Conservation (phyloP, 1,140 invertebrate species). For the Scaptomyza montana region DNA sequence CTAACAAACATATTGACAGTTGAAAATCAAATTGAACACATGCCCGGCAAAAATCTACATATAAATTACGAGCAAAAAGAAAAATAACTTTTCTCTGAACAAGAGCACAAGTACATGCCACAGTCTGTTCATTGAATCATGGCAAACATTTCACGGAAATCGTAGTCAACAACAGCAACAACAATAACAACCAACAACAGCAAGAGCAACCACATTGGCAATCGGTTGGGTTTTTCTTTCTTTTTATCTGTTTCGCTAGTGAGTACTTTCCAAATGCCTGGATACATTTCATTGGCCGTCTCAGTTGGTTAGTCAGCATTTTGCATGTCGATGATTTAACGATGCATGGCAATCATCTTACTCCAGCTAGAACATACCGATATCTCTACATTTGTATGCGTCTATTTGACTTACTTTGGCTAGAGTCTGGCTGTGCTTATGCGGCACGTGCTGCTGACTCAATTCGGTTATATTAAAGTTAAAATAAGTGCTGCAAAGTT, state of each 20-base stretch:
- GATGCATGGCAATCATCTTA: constrained; percentile 31
- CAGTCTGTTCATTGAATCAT: constrained; percentile 75
- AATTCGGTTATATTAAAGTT: constrained; percentile 13
- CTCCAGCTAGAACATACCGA: constrained; percentile 48
- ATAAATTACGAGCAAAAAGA: constrained; percentile 62
- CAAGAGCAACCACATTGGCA: constrained; percentile 24
- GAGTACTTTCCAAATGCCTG: constrained; percentile 63
- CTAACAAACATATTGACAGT: constrained; percentile 65
- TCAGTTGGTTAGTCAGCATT: constrained; percentile 61
- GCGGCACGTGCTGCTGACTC: constrained; percentile 49
- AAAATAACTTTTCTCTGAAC: constrained; percentile 19
- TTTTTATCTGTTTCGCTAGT: neutral
- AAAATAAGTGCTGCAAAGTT: neutral
- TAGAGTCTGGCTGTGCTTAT: neutral
- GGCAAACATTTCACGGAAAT: constrained; percentile 74
- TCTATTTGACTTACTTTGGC: constrained; percentile 13
- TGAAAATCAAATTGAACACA: constrained; percentile 74
- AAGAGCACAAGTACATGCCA: constrained; percentile 31
- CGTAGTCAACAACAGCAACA: constrained; percentile 48
- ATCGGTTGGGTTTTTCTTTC: constrained; percentile 6
- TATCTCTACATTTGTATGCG: too few species aligned
- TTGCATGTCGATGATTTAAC: constrained; percentile 49
- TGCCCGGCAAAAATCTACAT: constrained; percentile 61
- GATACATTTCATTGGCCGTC: constrained; percentile 62
- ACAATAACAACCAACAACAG: constrained; percentile 33